Conservation (phyloP, 2,888 invertebrate genomes). For the Rambutsinella grinnellia region DNA sequence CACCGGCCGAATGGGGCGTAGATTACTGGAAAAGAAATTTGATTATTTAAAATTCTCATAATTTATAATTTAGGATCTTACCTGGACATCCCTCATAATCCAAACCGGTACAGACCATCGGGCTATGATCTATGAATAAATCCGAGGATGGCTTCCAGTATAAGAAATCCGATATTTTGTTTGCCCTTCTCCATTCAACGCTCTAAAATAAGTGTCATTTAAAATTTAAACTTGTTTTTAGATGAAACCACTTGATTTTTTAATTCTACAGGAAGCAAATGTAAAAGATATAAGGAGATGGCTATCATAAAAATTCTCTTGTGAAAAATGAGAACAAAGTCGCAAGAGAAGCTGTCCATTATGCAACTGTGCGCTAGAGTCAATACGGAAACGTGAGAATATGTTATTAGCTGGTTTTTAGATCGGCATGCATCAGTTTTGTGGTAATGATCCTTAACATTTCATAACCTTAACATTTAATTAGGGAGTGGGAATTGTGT, state of each 20-base stretch:
- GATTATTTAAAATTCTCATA: neutral
- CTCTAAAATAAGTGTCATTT: slow-evolving; percentile 11
- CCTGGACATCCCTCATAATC: slow-evolving; percentile 50
- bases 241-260: neutral
- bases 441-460: too few species aligned
- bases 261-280: too few species aligned
- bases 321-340: too few species aligned
- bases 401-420: too few species aligned
- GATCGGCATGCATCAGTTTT: too few species aligned
- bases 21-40: slow-evolving; percentile 6
- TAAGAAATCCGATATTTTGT: slow-evolving; percentile 32
- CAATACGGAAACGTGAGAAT: too few species aligned
- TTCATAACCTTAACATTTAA: too few species aligned
- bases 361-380: too few species aligned
- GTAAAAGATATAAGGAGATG: too few species aligned
- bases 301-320: too few species aligned
- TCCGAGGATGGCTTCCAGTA: slow-evolving; percentile 32
- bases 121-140: slow-evolving; percentile 21
- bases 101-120: slow-evolving; percentile 28
- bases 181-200: slow-evolving; percentile 31
- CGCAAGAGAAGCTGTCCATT: too few species aligned
- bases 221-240: neutral
- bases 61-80: slow-evolving; percentile 16
- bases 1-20: slow-evolving; percentile 43
- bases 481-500: too few species aligned